Conservation (phyloP, 2,113 vertebrate species). For the Aegypius monachus region DNA sequence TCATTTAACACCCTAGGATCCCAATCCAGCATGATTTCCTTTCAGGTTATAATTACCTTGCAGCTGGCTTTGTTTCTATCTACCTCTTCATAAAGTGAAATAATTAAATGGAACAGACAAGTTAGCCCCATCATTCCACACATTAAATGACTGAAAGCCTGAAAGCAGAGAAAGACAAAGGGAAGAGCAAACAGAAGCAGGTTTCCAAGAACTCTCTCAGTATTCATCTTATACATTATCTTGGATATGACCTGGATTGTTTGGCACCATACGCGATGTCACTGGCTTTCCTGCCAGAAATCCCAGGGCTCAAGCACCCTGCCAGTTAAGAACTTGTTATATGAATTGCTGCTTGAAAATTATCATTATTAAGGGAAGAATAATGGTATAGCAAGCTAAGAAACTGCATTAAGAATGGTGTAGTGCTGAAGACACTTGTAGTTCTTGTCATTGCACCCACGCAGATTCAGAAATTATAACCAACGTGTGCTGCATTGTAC, state of each 20-base stretch:
- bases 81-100: background rate
- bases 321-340: background rate
- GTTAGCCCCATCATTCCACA: background rate
- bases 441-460: background rate
- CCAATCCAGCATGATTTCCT: background rate
- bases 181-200: background rate
- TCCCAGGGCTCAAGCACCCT: background rate
- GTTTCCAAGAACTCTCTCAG: background rate
- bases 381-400: background rate
- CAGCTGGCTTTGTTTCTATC: background rate
- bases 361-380: background rate
- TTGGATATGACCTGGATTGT: background rate
- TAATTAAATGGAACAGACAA: background rate
- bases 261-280: background rate
- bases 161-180: background rate
- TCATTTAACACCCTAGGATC: background rate
- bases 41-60: conserved; percentile 8
- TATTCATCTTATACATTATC: background rate
- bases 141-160: background rate
- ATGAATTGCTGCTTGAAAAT: background rate
- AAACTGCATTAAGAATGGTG: background rate
- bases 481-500: background rate
- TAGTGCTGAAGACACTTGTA: background rate
- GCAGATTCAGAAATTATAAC: background rate
- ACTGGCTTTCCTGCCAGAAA: background rate